phyloP scores from a whole-genome alignment of 2,888 invertebrate species.

The Calameuta filiformis region DNA sequence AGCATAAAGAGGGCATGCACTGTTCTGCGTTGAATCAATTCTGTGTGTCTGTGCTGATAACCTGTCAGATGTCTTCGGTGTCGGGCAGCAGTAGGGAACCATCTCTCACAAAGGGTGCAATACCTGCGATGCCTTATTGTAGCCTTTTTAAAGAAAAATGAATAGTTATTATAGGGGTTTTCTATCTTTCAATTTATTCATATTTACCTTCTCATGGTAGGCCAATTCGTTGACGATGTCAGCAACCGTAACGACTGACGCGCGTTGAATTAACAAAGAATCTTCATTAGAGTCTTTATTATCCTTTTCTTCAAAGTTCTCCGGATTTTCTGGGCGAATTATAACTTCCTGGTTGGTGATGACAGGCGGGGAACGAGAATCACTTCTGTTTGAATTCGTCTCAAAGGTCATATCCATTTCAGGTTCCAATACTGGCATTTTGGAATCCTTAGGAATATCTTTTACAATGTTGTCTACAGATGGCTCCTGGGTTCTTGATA shows the following conservation, averaged over 20 bases:
- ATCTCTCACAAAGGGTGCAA: conserved; percentile 62
- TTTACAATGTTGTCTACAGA: background rate
- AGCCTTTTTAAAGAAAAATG: conserved; percentile 40
- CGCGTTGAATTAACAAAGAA: conserved; percentile 22
- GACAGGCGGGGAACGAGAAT: conserved; percentile 57
- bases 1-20: conserved; percentile 63
- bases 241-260: conserved; percentile 51
- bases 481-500: conserved; percentile 22
- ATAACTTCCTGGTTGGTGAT: conserved; percentile 52
- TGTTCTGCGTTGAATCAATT: conserved; percentile 62
- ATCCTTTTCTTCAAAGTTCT: conserved; percentile 28
- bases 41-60: conserved; percentile 62
- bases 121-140: conserved; percentile 61
- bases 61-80: conserved; percentile 60
- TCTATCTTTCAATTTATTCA: background rate
- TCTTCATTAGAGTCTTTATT: conserved; percentile 17
- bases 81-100: conserved; percentile 60
- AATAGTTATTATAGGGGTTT: background rate
- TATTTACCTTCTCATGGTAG: conserved; percentile 60
- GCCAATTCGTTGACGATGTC: conserved; percentile 58
- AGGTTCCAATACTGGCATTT: conserved; percentile 58
- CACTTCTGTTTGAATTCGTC: conserved; percentile 46
- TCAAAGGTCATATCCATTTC: conserved; percentile 40
- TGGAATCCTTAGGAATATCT: conserved; percentile 36
- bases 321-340: conserved; percentile 17